Conservation (phyloP, 2,888 invertebrate species). For the Coecobrya sp. region DNA sequence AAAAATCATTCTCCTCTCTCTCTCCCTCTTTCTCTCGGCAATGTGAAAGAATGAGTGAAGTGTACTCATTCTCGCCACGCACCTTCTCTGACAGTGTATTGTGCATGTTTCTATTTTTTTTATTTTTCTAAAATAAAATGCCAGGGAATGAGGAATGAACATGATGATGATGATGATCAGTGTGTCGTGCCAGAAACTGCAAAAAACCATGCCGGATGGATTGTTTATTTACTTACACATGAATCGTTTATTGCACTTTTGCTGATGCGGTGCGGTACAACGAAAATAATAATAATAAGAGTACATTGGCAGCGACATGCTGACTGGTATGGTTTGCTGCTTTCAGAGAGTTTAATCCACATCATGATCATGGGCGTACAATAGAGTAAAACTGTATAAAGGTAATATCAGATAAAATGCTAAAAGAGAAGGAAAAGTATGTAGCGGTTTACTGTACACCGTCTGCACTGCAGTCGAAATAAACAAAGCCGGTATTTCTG, state of each 20-base stretch:
- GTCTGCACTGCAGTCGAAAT: background rate
- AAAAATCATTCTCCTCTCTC: background rate
- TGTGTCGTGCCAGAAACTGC: constrained; percentile 68
- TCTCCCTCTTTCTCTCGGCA: background rate
- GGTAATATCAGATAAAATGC: background rate
- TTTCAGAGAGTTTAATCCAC: background rate
- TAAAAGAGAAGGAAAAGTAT: background rate
- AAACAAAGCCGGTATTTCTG: background rate
- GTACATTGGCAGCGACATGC: constrained; percentile 58
- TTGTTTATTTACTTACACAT: constrained; percentile 62
- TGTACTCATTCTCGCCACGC: constrained; percentile 22
- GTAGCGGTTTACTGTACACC: background rate
- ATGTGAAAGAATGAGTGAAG: background rate
- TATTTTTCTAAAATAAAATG: constrained; percentile 21
- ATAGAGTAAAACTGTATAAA: no score
- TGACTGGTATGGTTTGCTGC: constrained; percentile 37
- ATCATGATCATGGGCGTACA: background rate
- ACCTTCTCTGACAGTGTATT: background rate
- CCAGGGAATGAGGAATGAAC: constrained; percentile 37
- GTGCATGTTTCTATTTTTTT: background rate
- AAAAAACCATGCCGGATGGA: constrained; percentile 49
- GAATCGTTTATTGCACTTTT: constrained; percentile 60
- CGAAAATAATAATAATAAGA: constrained; percentile 2
- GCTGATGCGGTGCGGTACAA: constrained; percentile 14
- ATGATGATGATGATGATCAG: constrained; percentile 21